These are phyloP conservation scores for Acipenser transmontanus DNA, from an alignment of 2,797 vertebrate genomes.

Conservation along the genomic window DNA sequence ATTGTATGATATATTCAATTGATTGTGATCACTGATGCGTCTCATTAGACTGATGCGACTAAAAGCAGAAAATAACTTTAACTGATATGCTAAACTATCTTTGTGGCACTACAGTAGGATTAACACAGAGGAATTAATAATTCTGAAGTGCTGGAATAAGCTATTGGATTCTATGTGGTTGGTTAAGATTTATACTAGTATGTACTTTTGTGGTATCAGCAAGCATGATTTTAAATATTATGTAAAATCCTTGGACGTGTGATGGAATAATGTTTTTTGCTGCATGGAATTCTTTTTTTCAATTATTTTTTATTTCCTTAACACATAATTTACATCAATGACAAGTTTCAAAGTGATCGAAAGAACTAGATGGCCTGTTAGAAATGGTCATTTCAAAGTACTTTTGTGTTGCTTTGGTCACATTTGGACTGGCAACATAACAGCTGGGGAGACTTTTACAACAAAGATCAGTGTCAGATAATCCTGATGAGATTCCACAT, in stretches of 20 bases:
- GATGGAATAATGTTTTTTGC: not conserved
- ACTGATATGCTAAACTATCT: slow-evolving; percentile 44
- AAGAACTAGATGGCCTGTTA: slow-evolving; percentile 32
- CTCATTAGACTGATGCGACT: slow-evolving; percentile 61
- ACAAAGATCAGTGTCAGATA: slow-evolving; percentile 79
- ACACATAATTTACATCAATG: not conserved
- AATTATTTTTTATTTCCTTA: not conserved
- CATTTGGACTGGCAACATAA: slow-evolving; percentile 68
- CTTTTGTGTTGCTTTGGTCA: slow-evolving; percentile 61
- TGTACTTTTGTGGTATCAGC: too few relatives aligned
- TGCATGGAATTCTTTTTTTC: not conserved
- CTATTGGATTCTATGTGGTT: not conserved
- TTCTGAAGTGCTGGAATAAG: slow-evolving; percentile 21
- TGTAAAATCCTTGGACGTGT: not conserved
- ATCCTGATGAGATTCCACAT: slow-evolving; percentile 81
- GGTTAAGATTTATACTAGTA: not conserved
- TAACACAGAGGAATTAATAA: slow-evolving; percentile 43
- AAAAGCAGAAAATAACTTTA: slow-evolving; percentile 49
- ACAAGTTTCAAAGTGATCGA: slow-evolving; percentile 22
- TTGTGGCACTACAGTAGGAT: slow-evolving; percentile 1
- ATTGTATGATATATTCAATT: slow-evolving; percentile 53
- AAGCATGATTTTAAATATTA: not conserved
- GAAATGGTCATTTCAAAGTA: slow-evolving; percentile 52
- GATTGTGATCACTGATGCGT: slow-evolving; percentile 71
- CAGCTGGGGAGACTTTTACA: slow-evolving; percentile 74